Base-by-base conservation (phyloP, 2,797 vertebrate species). In the Pelochelys cantorii region DNA sequence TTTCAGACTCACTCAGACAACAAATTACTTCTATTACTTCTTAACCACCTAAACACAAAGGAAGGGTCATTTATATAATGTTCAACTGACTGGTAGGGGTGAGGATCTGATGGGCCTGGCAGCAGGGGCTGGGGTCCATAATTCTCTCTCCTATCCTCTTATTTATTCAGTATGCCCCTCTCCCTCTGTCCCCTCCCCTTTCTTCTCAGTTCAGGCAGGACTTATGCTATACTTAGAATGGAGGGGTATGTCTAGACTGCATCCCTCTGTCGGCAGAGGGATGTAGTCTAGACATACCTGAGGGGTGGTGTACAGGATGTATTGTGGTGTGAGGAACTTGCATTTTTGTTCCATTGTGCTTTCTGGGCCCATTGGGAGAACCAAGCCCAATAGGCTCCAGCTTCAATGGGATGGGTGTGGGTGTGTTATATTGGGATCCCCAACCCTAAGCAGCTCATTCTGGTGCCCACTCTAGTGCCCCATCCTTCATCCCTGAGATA, bases 131-230 rank as follows among this genome's bases (percentile, higher is more conserved):
- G 31, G 65, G 14, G 7, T 8, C 42, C 23, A 1, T 71, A 18
- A 86, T 5, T 25, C 13, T 52, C 81, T 88, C 37, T 25, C 25
- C 15, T 17, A 10, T n/a, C 29, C 20, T 5, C 10, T n/a, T 86
- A 34, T 22, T 53, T 17, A 55, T 13, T 53, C 0, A 0, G 42
- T 31, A 5, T 18, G 85, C 20, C 13, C 81, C 37, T 27, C 79
- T 14, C 89, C 54, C 12, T 81, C 0, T 71, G 13, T 62, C 68
- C 88, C 54, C 65, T 79, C 10, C 93, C 59, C 48, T 95, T 85
- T 34, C 79, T 37, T 11, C 82, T 86, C 65, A 74, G 4, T 10
- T 85, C n/a, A 12, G 4, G n/a, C 65, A 56, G 37, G 77, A 31
- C n/a, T 18, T n/a, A 20, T 23, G 27, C 7, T 13, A 54, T 34